Conservation (phyloP, 2,113 vertebrate genomes). For the Eclectus roratus region DNA sequence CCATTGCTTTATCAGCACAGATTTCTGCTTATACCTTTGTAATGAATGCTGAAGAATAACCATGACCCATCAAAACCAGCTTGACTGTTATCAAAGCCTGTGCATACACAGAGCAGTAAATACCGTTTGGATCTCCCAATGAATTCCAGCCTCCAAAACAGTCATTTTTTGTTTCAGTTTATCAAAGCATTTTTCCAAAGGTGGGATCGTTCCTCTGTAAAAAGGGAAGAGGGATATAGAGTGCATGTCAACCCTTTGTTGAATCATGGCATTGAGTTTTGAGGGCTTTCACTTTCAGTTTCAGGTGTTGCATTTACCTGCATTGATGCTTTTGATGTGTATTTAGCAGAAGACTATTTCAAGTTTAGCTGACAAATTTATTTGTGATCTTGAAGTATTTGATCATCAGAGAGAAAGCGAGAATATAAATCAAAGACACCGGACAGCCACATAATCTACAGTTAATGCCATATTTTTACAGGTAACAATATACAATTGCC, state of each 20-base stretch:
- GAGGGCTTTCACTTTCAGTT: background rate
- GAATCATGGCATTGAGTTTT: background rate
- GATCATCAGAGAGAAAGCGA: constrained; percentile 79
- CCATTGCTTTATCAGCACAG: background rate
- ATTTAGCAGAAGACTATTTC: constrained; percentile 61
- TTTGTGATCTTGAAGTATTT: constrained; percentile 83
- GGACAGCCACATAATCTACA: constrained; percentile 70
- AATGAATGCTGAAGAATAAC: background rate
- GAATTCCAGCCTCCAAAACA: background rate
- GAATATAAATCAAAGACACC: constrained; percentile 88
- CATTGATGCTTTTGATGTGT: background rate
- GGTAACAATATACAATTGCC: constrained; percentile 26
- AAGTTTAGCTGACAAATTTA: constrained; percentile 91
- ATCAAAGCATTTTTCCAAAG: background rate
- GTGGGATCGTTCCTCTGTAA: background rate
- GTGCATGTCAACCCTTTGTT: background rate
- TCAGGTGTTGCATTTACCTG: background rate
- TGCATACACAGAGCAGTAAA: background rate
- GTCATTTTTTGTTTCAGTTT: background rate
- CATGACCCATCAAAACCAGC: background rate
- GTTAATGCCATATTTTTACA: constrained; percentile 39
- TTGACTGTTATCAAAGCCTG: accelerated
- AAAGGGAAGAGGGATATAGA: background rate
- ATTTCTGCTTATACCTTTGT: background rate
- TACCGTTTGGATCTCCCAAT: background rate